Conservation (phyloP, 2,113 vertebrate genomes). For the Chaetorhynchus papuensis region DNA sequence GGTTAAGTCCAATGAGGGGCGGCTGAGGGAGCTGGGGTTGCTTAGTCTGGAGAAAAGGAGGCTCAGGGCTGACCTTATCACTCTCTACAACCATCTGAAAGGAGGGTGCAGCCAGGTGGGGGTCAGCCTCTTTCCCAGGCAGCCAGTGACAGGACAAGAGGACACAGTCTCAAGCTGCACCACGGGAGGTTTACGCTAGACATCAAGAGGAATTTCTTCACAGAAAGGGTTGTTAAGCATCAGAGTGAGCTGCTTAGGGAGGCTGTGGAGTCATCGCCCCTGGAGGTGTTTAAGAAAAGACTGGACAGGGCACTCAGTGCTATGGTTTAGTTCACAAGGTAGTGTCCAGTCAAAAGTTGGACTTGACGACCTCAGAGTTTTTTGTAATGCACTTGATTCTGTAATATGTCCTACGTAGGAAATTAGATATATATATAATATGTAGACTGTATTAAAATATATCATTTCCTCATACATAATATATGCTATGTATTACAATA, state of each 20-base stretch:
- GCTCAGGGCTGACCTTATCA: not conserved
- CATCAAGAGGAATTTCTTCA: not conserved
- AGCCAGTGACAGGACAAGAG: not conserved
- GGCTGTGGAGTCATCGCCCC: no score
- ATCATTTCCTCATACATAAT: not conserved
- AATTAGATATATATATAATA: not conserved
- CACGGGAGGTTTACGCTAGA: not conserved
- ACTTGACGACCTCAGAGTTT: not conserved
- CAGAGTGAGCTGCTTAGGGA: not conserved
- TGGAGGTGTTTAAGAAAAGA: not conserved
- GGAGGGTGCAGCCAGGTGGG: no score
- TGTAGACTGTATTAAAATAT: not conserved
- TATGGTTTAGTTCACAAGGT: not conserved
- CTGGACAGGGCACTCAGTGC: not conserved
- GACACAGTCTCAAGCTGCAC: no score
- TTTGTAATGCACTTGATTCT: not conserved
- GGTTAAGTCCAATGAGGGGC: not conserved
- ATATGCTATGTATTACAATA: not conserved
- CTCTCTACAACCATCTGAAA: not conserved
- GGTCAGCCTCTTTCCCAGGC: rapidly evolving
- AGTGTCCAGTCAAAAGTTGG: not conserved
- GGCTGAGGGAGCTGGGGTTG: rapidly evolving
- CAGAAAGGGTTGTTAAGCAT: not conserved
- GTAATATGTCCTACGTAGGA: not conserved
- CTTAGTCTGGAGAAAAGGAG: not conserved